A percentile compares a stretch with the other conserved stretches of the same genome.
Evolutionary conservation across 1,140 invertebrate species (phyloP).

Genomic region (Proctacanthus coquilletti): DNA sequence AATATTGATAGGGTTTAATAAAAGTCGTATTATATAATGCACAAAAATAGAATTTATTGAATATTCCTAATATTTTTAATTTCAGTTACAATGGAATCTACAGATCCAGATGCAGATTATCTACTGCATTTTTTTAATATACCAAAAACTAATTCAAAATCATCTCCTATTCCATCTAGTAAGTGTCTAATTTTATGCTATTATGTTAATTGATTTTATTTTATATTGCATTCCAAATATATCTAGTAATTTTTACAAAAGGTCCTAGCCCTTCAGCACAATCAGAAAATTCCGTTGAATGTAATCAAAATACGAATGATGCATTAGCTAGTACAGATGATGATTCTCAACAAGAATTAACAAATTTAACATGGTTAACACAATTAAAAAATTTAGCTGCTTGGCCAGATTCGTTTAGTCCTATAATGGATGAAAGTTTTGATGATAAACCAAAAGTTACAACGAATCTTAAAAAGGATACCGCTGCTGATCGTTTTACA

Average conservation of each 20-base stretch:
- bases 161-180: too few species aligned
- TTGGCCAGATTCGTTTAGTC: conserved; percentile 14
- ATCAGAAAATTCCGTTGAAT: conserved; percentile 5
- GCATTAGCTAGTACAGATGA: conserved; percentile 4
- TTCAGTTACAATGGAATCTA: too few species aligned
- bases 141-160: not conserved
- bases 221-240: too few species aligned
- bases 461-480: conserved; percentile 2
- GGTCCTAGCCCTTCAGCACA: not conserved
- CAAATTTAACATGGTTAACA: conserved; percentile 22
- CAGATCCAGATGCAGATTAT: too few species aligned
- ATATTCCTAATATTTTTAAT: too few species aligned
- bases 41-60: too few species aligned
- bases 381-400: conserved; percentile 19
- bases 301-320: conserved; percentile 3
- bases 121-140: not conserved
- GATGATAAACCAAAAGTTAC: not conserved
- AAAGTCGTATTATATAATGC: too few species aligned
- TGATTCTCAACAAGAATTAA: conserved; percentile 19
- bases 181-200: too few species aligned
- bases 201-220: too few species aligned
- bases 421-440: not conserved
- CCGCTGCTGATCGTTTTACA: not conserved
- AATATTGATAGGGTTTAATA: too few species aligned
- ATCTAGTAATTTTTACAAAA: not conserved